Percentiles rank a stretch among this genome's conserved stretches.
Conservation (phyloP, 2,888 invertebrate genomes). For the Aproaerema taeniolella region DNA sequence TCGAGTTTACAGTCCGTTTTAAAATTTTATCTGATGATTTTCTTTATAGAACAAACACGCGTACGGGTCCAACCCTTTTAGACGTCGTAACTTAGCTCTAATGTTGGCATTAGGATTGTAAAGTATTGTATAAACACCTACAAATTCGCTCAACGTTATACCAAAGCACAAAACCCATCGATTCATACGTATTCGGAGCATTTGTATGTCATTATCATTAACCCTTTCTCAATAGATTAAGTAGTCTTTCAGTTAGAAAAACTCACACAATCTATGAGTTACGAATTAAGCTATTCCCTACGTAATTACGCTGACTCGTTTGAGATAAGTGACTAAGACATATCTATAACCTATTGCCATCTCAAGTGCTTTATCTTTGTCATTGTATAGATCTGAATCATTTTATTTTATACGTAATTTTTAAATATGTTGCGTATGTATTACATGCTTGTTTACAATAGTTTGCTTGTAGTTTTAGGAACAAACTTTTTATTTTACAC, state of each 20-base stretch:
- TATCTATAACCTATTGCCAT: slow-evolving; percentile 46
- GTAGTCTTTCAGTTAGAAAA: slow-evolving; percentile 73
- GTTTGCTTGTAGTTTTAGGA: slow-evolving; percentile 6
- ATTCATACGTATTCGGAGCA: slow-evolving; percentile 67
- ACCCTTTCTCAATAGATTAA: slow-evolving; percentile 64
- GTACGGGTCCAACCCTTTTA: slow-evolving; percentile 76
- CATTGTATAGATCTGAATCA: slow-evolving; percentile 57
- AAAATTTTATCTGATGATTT: slow-evolving; percentile 45
- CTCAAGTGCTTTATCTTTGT: slow-evolving; percentile 39
- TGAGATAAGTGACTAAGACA: slow-evolving; percentile 29
- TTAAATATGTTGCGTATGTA: slow-evolving; percentile 7
- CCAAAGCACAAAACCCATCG: slow-evolving; percentile 78
- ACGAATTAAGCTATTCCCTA: no score
- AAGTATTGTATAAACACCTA: slow-evolving; percentile 57
- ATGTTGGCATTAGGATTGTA: slow-evolving; percentile 70
- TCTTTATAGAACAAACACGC: slow-evolving; percentile 61
- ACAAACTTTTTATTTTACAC: not conserved
- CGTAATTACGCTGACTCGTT: slow-evolving; percentile 34
- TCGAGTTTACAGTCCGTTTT: slow-evolving; percentile 57
- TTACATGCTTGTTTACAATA: slow-evolving; percentile 7
- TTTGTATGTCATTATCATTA: slow-evolving; percentile 60
- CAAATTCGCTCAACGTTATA: slow-evolving; percentile 76
- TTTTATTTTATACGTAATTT: slow-evolving; percentile 21
- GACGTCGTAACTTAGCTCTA: slow-evolving; percentile 70
- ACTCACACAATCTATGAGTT: slow-evolving; percentile 66